A percentile compares a stretch with the other conserved stretches of the same genome.
Conservation (phyloP, 2,888 invertebrate species). For the Agrochola lychnidis region DNA sequence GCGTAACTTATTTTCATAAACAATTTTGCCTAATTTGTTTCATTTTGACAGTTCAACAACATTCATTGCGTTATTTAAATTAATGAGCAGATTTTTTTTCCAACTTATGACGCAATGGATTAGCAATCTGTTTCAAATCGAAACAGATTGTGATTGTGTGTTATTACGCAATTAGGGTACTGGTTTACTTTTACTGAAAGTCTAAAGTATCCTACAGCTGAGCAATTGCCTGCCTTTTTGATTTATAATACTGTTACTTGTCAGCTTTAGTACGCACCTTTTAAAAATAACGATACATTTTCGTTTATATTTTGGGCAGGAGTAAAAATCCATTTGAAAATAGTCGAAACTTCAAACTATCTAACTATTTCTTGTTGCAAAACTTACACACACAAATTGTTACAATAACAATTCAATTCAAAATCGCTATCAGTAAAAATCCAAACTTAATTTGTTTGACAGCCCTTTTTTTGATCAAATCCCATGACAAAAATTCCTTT, state of each 20-base stretch:
- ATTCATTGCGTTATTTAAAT: too few relatives aligned
- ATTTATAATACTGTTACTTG: not conserved
- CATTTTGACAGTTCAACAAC: too few relatives aligned
- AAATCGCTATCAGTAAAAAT: not conserved
- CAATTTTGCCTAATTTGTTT: too few relatives aligned
- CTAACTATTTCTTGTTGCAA: not conserved
- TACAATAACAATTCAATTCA: not conserved
- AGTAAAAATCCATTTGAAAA: too few relatives aligned
- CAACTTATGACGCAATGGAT: too few relatives aligned
- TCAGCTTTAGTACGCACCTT: not conserved
- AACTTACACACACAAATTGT: not conserved
- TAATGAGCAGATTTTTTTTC: too few relatives aligned
- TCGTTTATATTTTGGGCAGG: too few relatives aligned
- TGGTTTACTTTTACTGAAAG: not conserved
- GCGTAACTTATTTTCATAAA: too few relatives aligned
- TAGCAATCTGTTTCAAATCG: too few relatives aligned
- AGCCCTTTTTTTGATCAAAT: not conserved
- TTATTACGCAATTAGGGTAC: too few relatives aligned
- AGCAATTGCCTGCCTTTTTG: not conserved
- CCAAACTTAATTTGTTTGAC: not conserved
- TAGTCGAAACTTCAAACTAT: not conserved
- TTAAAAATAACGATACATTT: too few relatives aligned
- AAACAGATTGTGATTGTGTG: too few relatives aligned
- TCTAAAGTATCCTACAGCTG: not conserved
- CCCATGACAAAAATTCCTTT: constrained; percentile 4